These are phyloP conservation scores for Orthosia incerta DNA, from an alignment of 2,888 invertebrate genomes.

Conservation along the genomic window DNA sequence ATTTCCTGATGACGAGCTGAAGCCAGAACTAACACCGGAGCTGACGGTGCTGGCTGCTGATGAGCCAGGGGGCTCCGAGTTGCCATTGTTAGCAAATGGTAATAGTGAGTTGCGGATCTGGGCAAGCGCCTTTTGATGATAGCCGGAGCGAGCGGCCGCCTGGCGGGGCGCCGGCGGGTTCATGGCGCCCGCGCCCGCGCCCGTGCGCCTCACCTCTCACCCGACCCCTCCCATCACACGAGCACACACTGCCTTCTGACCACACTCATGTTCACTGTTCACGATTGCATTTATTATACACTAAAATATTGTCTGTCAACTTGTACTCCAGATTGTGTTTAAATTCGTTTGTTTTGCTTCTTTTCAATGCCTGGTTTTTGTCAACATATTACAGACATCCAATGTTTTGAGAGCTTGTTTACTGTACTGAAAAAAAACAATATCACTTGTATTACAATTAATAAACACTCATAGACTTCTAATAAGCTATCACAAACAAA, in stretches of 20 bases:
- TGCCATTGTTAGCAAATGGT: constrained; percentile 94
- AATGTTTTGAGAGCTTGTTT: constrained; percentile 46
- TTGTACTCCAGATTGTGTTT: constrained; percentile 53
- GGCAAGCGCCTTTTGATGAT: constrained; percentile 96
- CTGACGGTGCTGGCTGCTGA: constrained; percentile 94
- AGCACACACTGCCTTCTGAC: constrained; percentile 79
- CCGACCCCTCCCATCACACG: constrained; percentile 90
- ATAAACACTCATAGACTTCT: constrained; percentile 29
- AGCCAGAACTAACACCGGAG: constrained; percentile 91
- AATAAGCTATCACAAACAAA: constrained; percentile 28
- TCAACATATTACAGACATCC: constrained; percentile 51
- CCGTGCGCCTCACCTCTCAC: constrained; percentile 90
- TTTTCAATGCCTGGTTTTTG: constrained; percentile 59
- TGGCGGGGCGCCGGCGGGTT: constrained; percentile 92
- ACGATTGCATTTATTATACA: constrained; percentile 73
- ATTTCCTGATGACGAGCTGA: constrained; percentile 91
- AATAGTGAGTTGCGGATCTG: constrained; percentile 96
- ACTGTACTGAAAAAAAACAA: constrained; percentile 57
- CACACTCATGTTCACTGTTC: constrained; percentile 77
- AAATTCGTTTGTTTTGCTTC: constrained; percentile 55
- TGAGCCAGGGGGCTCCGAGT: constrained; percentile 92
- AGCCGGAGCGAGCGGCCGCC: constrained; percentile 94
- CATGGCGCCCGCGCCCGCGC: constrained; percentile 91
- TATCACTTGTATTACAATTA: constrained; percentile 26
- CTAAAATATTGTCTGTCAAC: constrained; percentile 64